Conservation (phyloP, 2,797 vertebrate species). For the Tachyglossus aculeatus region DNA sequence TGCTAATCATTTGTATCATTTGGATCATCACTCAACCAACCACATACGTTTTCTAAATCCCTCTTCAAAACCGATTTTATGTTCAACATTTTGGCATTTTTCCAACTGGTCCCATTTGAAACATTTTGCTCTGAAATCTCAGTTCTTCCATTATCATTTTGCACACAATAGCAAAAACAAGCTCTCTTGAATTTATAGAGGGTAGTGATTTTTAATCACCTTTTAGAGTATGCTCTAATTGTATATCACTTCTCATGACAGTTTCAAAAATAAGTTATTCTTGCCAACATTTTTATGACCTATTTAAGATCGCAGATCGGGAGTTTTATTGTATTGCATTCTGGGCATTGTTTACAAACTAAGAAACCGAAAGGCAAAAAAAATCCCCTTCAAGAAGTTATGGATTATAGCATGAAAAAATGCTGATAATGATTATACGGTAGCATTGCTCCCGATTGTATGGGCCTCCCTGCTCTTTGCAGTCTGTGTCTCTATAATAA, state of each 20-base stretch:
- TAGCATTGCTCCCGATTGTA: slow-evolving; percentile 19
- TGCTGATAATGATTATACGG: neutral
- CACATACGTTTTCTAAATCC: too few relatives aligned
- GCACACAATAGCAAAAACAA: slow-evolving; percentile 38
- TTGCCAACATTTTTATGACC: slow-evolving; percentile 48
- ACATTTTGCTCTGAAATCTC: neutral
- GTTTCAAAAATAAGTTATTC: slow-evolving; percentile 46
- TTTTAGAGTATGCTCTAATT: slow-evolving; percentile 42
- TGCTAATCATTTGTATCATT: too few relatives aligned
- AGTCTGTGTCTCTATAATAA: slow-evolving; percentile 21
- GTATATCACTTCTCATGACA: slow-evolving; percentile 56
- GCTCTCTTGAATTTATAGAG: slow-evolving; percentile 39
- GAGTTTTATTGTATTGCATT: slow-evolving; percentile 53
- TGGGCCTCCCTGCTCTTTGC: slow-evolving; percentile 11
- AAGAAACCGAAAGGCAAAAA: neutral
- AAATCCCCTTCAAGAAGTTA: neutral
- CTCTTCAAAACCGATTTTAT: too few relatives aligned
- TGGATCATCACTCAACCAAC: too few relatives aligned
- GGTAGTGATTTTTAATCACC: slow-evolving; percentile 39
- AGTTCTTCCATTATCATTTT: slow-evolving; percentile 12
- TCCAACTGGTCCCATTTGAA: neutral
- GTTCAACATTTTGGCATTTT: neutral
- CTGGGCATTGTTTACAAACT: slow-evolving; percentile 41
- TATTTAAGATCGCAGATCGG: slow-evolving; percentile 39
- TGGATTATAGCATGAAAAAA: neutral